Percentiles rank a stretch among this genome's conserved stretches.
phyloP scores from a whole-genome alignment of 1,140 invertebrate genomes.

The Drosophila grimshawi region DNA sequence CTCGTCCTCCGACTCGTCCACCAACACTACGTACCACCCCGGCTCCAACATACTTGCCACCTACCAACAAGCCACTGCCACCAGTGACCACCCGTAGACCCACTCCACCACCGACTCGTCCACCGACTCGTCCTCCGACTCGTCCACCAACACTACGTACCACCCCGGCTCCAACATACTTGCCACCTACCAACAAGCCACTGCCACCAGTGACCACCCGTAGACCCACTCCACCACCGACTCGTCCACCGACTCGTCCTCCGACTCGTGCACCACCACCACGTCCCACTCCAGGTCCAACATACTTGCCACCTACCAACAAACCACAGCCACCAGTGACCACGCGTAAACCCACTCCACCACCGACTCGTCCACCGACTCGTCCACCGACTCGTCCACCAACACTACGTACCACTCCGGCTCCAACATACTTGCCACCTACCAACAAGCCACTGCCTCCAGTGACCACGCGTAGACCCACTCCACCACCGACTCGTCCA shows the following conservation, averaged over 20 bases:
- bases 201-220: conserved; percentile 24
- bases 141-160: conserved; percentile 21
- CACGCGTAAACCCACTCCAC: conserved; percentile 17
- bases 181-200: conserved; percentile 50
- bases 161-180: conserved; percentile 45
- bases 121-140: conserved; percentile 39
- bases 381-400: conserved; percentile 9
- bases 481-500: conserved; percentile 39
- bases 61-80: conserved; percentile 49
- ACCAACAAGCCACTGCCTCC: conserved; percentile 41
- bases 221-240: conserved; percentile 32
- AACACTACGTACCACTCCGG: neutral
- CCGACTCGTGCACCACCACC: neutral
- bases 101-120: conserved; percentile 58
- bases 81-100: conserved; percentile 38
- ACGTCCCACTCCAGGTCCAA: conserved; percentile 15
- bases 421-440: conserved; percentile 49
- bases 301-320: conserved; percentile 38
- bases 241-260: conserved; percentile 33
- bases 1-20: neutral
- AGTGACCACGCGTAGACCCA: conserved; percentile 21
- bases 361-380: conserved; percentile 25
- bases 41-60: conserved; percentile 39
- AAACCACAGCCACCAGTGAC: conserved; percentile 40
- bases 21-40: conserved; percentile 10